Base-by-base conservation (phyloP, 2,888 invertebrate genomes). In the Macrosoma leucophasiata region DNA sequence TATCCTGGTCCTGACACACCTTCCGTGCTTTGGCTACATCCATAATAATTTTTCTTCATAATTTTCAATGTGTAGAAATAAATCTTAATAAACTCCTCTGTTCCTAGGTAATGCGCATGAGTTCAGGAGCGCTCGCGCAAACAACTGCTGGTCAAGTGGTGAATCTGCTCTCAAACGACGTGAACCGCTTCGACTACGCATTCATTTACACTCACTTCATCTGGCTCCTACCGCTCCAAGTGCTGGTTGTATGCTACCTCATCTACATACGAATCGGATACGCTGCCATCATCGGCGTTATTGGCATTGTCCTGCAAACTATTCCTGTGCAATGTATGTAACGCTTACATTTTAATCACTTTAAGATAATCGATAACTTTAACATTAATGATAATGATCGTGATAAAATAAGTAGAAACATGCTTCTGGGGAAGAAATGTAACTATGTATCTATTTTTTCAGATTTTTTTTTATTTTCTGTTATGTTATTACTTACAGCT, bases 151-250 rank as follows among this genome's bases (percentile, higher is more conserved):
- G 97, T 0, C 95, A 97, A 71, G 90, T 98, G 32, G 92, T 97
- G 8, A 97, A 98, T 77, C 82, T 98, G 3, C 86, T 98, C 32
- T 96, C 97, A 3, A 97, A 97, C 60, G 98, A 98, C 68, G 95
- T 97, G 6, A 93, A 91, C 67, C 90, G 97, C 21, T 93, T 98
- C 60, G 97, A 98, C 69, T 88, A 92, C 68, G 91, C 93, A 3
- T 90, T 93, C 39, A 87, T 93, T 34, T 94, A 91, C 64, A 82
- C 95, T 5, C 94, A 96, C 67, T 95, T 91, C 74, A 87, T 97
- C 62, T 95, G 96, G 95, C 87, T 95, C 17, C 89, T 94, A 43
- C 96, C 97, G 0, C 58, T 94, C 5, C 89, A 90, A 66, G 86
- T 87, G 37, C 47, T 78, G 15, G 46, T 84, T 17, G 91, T 95